Base-by-base conservation (phyloP, 2,113 vertebrate genomes). In the Oxyura jamaicensis region DNA sequence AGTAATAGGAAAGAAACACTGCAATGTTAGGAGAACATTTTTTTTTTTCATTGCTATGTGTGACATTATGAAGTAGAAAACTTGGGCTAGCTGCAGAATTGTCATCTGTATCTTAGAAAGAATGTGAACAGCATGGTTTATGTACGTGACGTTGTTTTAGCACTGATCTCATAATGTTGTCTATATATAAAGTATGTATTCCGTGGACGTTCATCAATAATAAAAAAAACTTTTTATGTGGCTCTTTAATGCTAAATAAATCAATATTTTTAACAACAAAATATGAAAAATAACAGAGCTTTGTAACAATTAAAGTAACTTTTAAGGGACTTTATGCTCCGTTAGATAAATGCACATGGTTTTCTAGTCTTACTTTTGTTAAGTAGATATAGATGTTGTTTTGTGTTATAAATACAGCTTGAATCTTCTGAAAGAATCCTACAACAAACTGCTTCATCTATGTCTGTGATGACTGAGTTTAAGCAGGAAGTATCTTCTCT, bases 331-430 rank as follows among this genome's bases (percentile, higher is more conserved):
- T 77, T 87, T 35, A 16, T 52, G 85, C 8, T 81, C n/a, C 80
- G 52, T 75, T 96, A 44, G 96, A 88, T 89, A 86, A 95, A 62
- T 86, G 56, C 15, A 84, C 84, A 13, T 91, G 33, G 69, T 83
- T 93, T 95, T 93, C 58, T 96, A 5, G 59, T 93, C 55, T 78
- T 79, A 86, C 42, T 94, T 59, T 76, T 28, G 68, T 95, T 96
- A 97, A 97, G 96, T 95, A 93, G 96, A 96, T 81, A 79, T 93
- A 85, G 96, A 90, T 90, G n/a, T 97, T 99, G 97, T 99, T 98
- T 99, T 99, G 97, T 99, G 98, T 99, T 99, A 97, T 74, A 98
- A 98, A 98, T 98, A 96, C 98, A 99, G 99, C 98, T 99, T 96
- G 98, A 98, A 68, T 97, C 98, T 88, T 98, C 99, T 42, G 98